A percentile compares a stretch with the other conserved stretches of the same genome.
phyloP scores from a whole-genome alignment of 2,113 vertebrate genomes.

The Cololabis saira region DNA sequence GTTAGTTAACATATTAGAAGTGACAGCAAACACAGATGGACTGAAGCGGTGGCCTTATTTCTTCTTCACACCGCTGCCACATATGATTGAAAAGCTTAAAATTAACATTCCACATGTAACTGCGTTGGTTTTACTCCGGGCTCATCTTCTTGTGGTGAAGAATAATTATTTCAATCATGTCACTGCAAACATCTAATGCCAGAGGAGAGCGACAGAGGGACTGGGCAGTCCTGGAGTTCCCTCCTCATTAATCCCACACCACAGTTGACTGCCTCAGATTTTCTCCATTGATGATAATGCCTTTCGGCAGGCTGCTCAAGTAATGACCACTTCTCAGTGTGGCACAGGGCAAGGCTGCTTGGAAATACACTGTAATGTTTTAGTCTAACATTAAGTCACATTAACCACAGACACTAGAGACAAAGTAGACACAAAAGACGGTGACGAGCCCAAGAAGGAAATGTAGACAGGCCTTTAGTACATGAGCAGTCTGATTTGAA shows the following conservation, averaged over 20 bases:
- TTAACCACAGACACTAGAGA: slow-evolving; percentile 46
- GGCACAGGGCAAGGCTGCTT: slow-evolving; percentile 35
- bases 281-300: slow-evolving; percentile 68
- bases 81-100: slow-evolving; percentile 24
- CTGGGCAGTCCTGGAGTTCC: slow-evolving; percentile 40
- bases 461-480: neutral
- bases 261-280: slow-evolving; percentile 69
- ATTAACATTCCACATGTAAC: slow-evolving; percentile 64
- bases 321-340: slow-evolving; percentile 59
- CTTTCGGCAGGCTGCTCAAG: slow-evolving; percentile 64
- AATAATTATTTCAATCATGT: slow-evolving; percentile 83
- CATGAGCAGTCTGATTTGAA: slow-evolving; percentile 9
- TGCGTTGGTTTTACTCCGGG: slow-evolving; percentile 41
- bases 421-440: slow-evolving; percentile 44
- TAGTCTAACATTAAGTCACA: slow-evolving; percentile 40
- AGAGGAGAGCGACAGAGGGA: slow-evolving; percentile 52
- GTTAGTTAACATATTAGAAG: slow-evolving; percentile 39
- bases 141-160: slow-evolving; percentile 10
- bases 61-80: slow-evolving; percentile 47
- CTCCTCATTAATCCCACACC: slow-evolving; percentile 58
- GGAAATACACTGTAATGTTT: slow-evolving; percentile 45
- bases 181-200: slow-evolving; percentile 66
- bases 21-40: slow-evolving; percentile 52
- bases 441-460: slow-evolving; percentile 4
- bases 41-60: slow-evolving; percentile 65